Evolutionary conservation across 2,888 invertebrate genomes (phyloP), one percentile per base, ranked within the genome.

Genomic region (Hypsopygia costalis): DNA sequence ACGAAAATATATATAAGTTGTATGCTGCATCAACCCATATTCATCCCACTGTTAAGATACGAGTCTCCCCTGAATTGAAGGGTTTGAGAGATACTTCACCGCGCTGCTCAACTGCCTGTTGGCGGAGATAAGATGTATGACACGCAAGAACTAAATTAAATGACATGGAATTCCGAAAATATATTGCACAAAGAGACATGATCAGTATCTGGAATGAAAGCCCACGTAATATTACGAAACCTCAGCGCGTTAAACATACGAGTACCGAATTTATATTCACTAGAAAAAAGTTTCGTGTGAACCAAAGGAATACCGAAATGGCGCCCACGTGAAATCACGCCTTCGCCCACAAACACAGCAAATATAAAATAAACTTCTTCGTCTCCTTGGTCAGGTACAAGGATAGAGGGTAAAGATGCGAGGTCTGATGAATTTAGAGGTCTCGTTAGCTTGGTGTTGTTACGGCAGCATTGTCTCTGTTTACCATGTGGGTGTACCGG

Each of bases 401-500:
- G 59, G 58, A 40, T 31, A 11, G 38, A 33, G 43, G 39, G 39
- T 41, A 41, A 43, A 46, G 48, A 49, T 49, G 54, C 45, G 47
- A 44, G 45, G 48, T 47, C 49, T 39, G 41, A 46, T 51, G 51
- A 53, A 51, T 51, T 46, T 43, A 39, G 48, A 50, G 71, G 45
- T 66, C 74, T 51, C 35, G 40, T 38, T 52, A 55, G 44, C 54
- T 51, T 75, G 74, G 76, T 66, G 62, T 57, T 51, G 55, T 66
- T 65, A 70, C 68, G 66, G 64, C 62, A 52, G 69, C 65, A 71
- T 79, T 75, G 74, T 77, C 73, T 68, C 71, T 74, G 67, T 68
- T 69, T 62, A 61, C 58, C 44, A 52, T 62, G 80, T 80, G 73
- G 79, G 78, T 62, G 72, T 72, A 74, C 80, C 73, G 76, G 80